These are phyloP conservation scores for Octopus sinensis DNA, from an alignment of 1,140 invertebrate species.

Conservation along the genomic window DNA sequence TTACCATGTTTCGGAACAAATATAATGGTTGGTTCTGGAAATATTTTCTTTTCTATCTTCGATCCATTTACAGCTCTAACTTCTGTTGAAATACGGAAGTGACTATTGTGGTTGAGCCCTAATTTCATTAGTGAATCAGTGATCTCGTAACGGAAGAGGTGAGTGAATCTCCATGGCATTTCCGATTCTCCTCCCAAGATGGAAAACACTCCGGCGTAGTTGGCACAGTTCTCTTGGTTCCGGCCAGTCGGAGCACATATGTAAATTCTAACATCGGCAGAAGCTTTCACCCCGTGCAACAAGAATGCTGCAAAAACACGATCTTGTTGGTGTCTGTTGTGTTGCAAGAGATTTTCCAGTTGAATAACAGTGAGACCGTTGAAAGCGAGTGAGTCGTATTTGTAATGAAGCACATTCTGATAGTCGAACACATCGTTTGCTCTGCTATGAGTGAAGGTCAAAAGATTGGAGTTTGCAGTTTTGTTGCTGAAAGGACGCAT, in stretches of 20 bases:
- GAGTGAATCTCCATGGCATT: slow-evolving; percentile 29
- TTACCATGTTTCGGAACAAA: slow-evolving; percentile 15
- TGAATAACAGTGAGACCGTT: slow-evolving; percentile 28
- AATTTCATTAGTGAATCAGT: slow-evolving; percentile 14
- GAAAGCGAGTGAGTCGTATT: slow-evolving; percentile 30
- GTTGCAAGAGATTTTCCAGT: slow-evolving; percentile 21
- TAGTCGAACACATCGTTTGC: slow-evolving; percentile 29
- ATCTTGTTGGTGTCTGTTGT: slow-evolving; percentile 12
- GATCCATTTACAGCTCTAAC: slow-evolving; percentile 21
- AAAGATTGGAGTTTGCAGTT: slow-evolving; percentile 12
- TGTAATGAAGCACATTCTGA: slow-evolving; percentile 22
- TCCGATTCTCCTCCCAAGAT: slow-evolving; percentile 29
- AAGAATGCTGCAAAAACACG: slow-evolving; percentile 27
- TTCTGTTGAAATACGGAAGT: slow-evolving; percentile 19
- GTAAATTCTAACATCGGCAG: slow-evolving; percentile 26
- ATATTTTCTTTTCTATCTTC: slow-evolving; percentile 3
- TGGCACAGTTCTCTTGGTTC: not conserved
- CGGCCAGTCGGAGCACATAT: slow-evolving; percentile 14
- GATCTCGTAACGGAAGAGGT: slow-evolving; percentile 27
- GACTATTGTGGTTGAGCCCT: slow-evolving; percentile 11
- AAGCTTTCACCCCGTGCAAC: slow-evolving; percentile 15
- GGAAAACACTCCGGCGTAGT: slow-evolving; percentile 24
- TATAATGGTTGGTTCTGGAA: slow-evolving; percentile 21
- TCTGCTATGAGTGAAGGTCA: not conserved
- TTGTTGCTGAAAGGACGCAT: slow-evolving; percentile 18